Percentiles rank a stretch among this genome's conserved stretches.
These are phyloP conservation scores for Lagria hirta DNA, from an alignment of 2,888 invertebrate species.

Conservation along the genomic window DNA sequence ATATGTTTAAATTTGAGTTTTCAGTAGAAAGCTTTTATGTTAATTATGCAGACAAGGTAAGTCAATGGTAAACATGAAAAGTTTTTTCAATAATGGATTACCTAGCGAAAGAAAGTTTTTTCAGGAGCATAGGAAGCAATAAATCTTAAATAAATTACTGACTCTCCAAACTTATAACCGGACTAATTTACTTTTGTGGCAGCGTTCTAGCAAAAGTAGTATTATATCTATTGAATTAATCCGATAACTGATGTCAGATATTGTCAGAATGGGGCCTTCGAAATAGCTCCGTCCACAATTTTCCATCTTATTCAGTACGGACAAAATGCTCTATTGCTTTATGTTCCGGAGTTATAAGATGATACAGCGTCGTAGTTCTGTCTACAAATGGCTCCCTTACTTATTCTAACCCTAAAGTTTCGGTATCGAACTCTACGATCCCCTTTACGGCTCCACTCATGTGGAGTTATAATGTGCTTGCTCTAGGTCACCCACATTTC, in stretches of 20 bases:
- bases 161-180: conserved; percentile 22
- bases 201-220: conserved; percentile 31
- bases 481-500: too few relatives aligned
- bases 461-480: conserved; percentile 32
- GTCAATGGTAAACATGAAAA: too few relatives aligned
- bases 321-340: conserved; percentile 26
- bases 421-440: conserved; percentile 23
- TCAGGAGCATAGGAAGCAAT: conserved; percentile 21
- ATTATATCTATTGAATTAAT: conserved; percentile 43
- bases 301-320: conserved; percentile 21
- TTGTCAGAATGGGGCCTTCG: conserved; percentile 33
- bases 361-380: conserved; percentile 25
- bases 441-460: conserved; percentile 30
- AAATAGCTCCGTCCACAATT: conserved; percentile 32
- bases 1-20: too few relatives aligned
- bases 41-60: too few relatives aligned
- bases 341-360: conserved; percentile 28
- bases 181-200: conserved; percentile 37
- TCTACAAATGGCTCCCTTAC: conserved; percentile 28
- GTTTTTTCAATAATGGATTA: too few relatives aligned
- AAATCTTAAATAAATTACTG: conserved; percentile 25
- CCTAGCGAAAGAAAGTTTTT: too few relatives aligned
- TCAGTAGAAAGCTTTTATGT: too few relatives aligned
- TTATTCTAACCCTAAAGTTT: conserved; percentile 29
- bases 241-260: conserved; percentile 41